Evolutionary conservation across 2,113 vertebrate genomes (phyloP).

Genomic region (Cryptomyrus ogoouensis): DNA sequence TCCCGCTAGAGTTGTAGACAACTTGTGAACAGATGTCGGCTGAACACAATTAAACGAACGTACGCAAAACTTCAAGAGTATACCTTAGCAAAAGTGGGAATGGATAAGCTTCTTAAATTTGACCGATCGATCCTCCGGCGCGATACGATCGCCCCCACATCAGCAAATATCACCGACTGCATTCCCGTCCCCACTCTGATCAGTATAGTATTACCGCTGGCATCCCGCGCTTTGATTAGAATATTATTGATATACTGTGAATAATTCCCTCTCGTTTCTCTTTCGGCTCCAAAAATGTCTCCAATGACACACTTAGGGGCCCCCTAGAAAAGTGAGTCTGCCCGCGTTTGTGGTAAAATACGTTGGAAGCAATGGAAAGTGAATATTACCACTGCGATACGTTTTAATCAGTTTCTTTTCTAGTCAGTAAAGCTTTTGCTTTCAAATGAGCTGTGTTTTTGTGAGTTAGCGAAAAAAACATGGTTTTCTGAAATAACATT

Average conservation of each 20-base stretch:
- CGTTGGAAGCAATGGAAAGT: not conserved
- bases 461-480: not conserved
- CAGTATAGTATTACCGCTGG: not conserved
- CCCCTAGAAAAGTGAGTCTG: not conserved
- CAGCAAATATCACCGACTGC: too few species aligned
- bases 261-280: not conserved
- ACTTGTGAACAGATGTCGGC: not conserved
- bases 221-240: not conserved
- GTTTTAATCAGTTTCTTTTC: not conserved
- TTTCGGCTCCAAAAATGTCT: not conserved
- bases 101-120: not conserved
- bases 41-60: not conserved
- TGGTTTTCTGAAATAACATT: not conserved
- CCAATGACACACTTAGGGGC: not conserved
- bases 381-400: not conserved
- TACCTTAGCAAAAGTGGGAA: not conserved
- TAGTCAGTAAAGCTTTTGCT: not conserved
- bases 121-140: not conserved
- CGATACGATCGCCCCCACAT: not conserved
- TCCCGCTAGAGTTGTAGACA: not conserved
- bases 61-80: not conserved
- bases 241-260: not conserved
- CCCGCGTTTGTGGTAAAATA: not conserved
- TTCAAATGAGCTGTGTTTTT: not conserved
- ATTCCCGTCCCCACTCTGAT: not conserved